A percentile compares a stretch with the other conserved stretches of the same genome.
Evolutionary conservation across 1,140 invertebrate species (phyloP).

Genomic region (Archivesica marissinica): DNA sequence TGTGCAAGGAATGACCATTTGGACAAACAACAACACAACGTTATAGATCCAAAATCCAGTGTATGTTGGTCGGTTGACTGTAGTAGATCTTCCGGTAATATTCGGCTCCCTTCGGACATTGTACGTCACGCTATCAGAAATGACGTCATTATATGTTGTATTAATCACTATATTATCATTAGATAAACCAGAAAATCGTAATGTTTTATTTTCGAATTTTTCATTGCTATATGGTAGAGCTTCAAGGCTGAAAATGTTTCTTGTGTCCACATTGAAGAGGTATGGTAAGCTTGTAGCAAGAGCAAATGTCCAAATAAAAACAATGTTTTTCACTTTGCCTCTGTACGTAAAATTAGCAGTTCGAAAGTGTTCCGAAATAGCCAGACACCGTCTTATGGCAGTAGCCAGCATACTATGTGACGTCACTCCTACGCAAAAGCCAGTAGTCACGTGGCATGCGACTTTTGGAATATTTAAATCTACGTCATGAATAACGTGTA

Average conservation of each 20-base stretch:
- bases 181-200: no score
- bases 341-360: conserved; percentile 43
- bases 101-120: neutral
- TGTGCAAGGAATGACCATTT: neutral
- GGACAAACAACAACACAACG: conserved; percentile 2
- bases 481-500: neutral
- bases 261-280: conserved; percentile 1
- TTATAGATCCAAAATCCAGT: neutral
- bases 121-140: neutral
- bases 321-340: conserved; percentile 33
- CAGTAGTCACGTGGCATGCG: conserved; percentile 14
- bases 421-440: conserved; percentile 9
- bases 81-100: neutral
- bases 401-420: conserved; percentile 33
- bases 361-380: conserved; percentile 19
- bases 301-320: conserved; percentile 19
- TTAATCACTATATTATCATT: neutral
- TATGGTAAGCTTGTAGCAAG: neutral
- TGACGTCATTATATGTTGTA: neutral
- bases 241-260: neutral
- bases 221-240: neutral
- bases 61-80: neutral
- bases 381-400: conserved; percentile 11
- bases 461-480: neutral
- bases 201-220: neutral